phyloP scores from a whole-genome alignment of 2,797 vertebrate genomes.

The Morus bassanus region DNA sequence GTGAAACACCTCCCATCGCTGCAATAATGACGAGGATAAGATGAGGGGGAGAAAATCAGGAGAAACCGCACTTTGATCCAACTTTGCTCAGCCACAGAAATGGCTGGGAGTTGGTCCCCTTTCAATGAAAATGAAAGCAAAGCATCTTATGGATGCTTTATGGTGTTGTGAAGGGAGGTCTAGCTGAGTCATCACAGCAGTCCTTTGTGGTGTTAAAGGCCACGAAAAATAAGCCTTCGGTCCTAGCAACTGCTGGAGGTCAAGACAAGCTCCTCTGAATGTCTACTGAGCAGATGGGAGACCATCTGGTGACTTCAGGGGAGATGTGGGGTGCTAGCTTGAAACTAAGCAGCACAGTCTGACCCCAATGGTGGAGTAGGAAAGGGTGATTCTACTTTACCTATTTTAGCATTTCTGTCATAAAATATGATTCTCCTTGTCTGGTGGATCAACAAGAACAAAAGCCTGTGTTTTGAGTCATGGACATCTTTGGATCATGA shows the following conservation, averaged over 20 bases:
- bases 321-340: accelerated
- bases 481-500: background rate
- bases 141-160: background rate
- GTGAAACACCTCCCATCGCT: background rate
- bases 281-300: background rate
- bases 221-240: background rate
- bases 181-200: background rate
- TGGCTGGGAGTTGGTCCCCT: too few relatives aligned
- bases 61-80: background rate
- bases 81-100: too few relatives aligned
- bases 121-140: accelerated
- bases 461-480: accelerated
- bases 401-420: accelerated
- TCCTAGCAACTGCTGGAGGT: background rate
- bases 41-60: background rate
- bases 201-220: background rate
- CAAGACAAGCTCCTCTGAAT: background rate
- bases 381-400: background rate
- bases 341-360: accelerated
- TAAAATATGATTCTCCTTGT: background rate
- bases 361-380: accelerated
- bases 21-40: background rate
- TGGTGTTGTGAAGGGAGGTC: background rate
- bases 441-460: background rate
- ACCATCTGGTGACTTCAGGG: background rate